These are phyloP conservation scores for Paradoxurus hermaphroditus DNA, from an alignment of 2,113 vertebrate species.

Conservation along the genomic window DNA sequence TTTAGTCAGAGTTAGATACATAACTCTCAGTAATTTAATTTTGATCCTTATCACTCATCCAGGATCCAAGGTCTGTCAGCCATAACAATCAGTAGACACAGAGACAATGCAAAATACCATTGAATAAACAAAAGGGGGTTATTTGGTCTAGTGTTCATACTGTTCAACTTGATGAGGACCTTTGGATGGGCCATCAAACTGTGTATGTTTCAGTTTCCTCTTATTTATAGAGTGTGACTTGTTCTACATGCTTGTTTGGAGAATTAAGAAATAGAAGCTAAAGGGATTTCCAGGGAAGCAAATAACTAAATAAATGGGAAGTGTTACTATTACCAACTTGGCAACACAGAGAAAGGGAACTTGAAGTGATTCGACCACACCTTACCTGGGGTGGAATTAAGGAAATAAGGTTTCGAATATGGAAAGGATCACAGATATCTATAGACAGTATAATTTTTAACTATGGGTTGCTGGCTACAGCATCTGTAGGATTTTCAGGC, in stretches of 20 bases:
- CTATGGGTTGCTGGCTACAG: not conserved
- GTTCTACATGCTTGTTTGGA: not conserved
- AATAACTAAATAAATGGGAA: not conserved
- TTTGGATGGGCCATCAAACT: not conserved
- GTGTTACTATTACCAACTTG: not conserved
- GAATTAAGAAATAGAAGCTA: not conserved
- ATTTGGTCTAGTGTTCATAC: not conserved
- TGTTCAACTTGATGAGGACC: not conserved
- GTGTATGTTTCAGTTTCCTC: not conserved
- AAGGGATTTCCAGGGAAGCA: not conserved
- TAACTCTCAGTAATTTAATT: conserved; percentile 22
- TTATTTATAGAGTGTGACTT: not conserved
- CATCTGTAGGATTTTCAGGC: not conserved
- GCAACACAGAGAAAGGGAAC: not conserved
- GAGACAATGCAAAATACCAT: not conserved
- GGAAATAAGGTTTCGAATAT: not conserved
- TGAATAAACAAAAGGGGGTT: not conserved
- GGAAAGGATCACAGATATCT: not conserved
- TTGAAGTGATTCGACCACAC: not conserved
- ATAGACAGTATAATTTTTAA: not conserved
- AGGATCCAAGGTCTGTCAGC: conserved; percentile 33
- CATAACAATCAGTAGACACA: conserved; percentile 45
- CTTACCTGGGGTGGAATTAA: not conserved
- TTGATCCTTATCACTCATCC: conserved; percentile 24
- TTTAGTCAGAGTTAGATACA: conserved; percentile 1